Evolutionary conservation across 2,888 invertebrate species (phyloP).

Genomic region (Pharmacophagus antenor): DNA sequence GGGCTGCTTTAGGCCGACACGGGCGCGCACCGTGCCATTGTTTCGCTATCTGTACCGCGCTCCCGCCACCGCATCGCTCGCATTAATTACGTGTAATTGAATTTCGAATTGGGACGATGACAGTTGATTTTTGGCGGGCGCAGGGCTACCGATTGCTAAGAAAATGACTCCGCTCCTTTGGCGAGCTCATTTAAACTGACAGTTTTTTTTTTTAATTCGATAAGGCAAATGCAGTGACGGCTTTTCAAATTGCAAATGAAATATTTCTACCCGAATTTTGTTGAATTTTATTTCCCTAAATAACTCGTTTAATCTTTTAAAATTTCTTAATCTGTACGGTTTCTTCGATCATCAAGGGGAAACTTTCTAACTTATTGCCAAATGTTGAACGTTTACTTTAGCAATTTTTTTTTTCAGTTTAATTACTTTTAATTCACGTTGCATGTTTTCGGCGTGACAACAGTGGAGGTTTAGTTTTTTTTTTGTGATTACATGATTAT

Average conservation of each 20-base stretch:
- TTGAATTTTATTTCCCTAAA: background rate
- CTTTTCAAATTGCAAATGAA: background rate
- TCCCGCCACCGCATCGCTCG: slow-evolving; percentile 70
- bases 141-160: slow-evolving; percentile 13
- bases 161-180: background rate
- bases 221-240: too few relatives aligned
- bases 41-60: slow-evolving; percentile 71
- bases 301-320: background rate
- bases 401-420: too few relatives aligned
- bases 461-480: background rate
- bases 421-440: background rate
- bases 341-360: background rate
- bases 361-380: background rate
- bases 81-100: slow-evolving; percentile 84
- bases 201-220: too few relatives aligned
- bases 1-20: slow-evolving; percentile 65
- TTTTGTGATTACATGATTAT: background rate
- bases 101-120: slow-evolving; percentile 85
- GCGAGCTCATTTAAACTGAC: too few relatives aligned
- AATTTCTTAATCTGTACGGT: background rate
- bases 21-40: slow-evolving; percentile 63
- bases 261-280: background rate
- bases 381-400: background rate
- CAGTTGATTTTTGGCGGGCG: slow-evolving; percentile 81
- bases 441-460: background rate